Evolutionary conservation across 2,888 invertebrate species (phyloP).

Genomic region (Prionchulus punctatus): DNA sequence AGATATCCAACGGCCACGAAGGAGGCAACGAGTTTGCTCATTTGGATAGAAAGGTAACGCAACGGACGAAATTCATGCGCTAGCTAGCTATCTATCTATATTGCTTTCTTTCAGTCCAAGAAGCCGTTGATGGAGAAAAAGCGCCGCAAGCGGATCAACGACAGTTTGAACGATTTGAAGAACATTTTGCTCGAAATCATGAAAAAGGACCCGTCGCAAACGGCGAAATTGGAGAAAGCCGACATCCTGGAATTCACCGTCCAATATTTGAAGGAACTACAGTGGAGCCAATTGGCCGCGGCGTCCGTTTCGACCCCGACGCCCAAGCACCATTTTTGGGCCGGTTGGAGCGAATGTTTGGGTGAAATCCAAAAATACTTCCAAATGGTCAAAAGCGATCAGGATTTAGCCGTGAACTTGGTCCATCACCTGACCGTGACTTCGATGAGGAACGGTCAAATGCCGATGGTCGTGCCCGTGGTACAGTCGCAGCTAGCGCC

Average conservation of each 20-base stretch:
- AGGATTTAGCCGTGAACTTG: too few species aligned
- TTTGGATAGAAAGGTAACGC: too few species aligned
- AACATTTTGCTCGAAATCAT: background rate
- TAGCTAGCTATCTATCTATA: background rate
- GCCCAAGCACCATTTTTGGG: background rate
- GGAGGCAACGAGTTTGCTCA: too few species aligned
- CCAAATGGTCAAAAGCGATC: too few species aligned
- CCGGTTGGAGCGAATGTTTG: background rate
- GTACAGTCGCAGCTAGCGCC: too few species aligned
- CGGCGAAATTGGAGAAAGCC: slow-evolving; percentile 12
- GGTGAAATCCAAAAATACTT: background rate
- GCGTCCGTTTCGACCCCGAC: slow-evolving; percentile 12
- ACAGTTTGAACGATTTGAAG: slow-evolving; percentile 1
- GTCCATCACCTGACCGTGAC: too few species aligned
- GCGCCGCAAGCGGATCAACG: background rate
- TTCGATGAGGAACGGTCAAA: too few species aligned
- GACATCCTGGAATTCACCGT: slow-evolving; percentile 11
- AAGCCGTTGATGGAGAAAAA: slow-evolving; percentile 3
- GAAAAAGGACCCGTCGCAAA: slow-evolving; percentile 1
- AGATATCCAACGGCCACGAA: too few species aligned
- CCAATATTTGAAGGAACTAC: background rate
- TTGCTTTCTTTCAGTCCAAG: background rate
- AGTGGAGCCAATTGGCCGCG: slow-evolving; percentile 10
- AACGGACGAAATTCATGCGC: too few species aligned
- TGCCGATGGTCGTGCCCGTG: too few species aligned